Percentiles rank a stretch among this genome's conserved stretches.
These are phyloP conservation scores for Morpho achilles DNA, from an alignment of 2,888 invertebrate species.

Conservation along the genomic window DNA sequence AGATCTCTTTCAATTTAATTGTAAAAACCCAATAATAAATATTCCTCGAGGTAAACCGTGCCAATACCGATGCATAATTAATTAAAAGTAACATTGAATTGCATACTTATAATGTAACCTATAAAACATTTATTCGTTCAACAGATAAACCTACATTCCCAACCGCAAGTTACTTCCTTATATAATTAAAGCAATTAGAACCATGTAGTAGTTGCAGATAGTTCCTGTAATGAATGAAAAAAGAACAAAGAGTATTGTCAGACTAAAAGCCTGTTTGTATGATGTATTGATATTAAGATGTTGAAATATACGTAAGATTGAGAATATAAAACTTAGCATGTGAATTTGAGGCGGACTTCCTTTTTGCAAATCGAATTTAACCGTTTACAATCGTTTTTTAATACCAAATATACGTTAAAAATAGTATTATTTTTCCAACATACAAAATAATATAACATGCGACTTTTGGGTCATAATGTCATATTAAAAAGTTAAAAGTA, in stretches of 20 bases:
- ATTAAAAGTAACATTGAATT: slow-evolving; percentile 29
- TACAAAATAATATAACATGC: too few species aligned
- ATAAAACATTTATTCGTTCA: slow-evolving; percentile 28
- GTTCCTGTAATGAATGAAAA: slow-evolving; percentile 29
- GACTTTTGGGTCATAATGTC: too few species aligned
- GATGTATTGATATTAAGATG: slow-evolving; percentile 25
- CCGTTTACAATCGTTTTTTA: too few species aligned
- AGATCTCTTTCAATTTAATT: slow-evolving; percentile 20
- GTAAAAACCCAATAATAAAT: slow-evolving; percentile 15
- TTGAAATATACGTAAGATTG: not conserved
- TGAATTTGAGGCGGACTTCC: too few species aligned
- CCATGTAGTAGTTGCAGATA: slow-evolving; percentile 32
- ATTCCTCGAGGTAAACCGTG: slow-evolving; percentile 14
- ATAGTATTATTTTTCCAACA: too few species aligned
- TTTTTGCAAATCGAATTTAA: too few species aligned
- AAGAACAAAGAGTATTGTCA: slow-evolving; percentile 28
- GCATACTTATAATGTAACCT: slow-evolving; percentile 21
- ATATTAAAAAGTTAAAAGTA: too few species aligned
- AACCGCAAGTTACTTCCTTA: slow-evolving; percentile 37
- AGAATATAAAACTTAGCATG: not conserved
- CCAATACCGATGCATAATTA: slow-evolving; percentile 25
- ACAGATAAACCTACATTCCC: slow-evolving; percentile 28
- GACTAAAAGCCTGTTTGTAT: slow-evolving; percentile 35
- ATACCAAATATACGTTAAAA: too few species aligned
- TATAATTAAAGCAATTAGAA: slow-evolving; percentile 38